phyloP scores from a whole-genome alignment of 2,888 invertebrate genomes.

The Polydesmus complanatus region DNA sequence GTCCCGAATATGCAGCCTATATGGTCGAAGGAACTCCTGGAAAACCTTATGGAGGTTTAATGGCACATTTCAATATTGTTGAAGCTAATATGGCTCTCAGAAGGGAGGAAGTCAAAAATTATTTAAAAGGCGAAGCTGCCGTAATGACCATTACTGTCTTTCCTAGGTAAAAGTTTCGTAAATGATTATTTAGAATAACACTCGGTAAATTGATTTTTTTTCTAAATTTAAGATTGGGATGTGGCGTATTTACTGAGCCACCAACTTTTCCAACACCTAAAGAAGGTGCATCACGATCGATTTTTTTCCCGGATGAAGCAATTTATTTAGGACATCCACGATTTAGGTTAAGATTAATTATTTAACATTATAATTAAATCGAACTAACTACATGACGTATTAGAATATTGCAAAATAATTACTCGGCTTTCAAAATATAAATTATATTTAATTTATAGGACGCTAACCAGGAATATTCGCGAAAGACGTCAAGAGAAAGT shows the following conservation, averaged over 20 bases:
- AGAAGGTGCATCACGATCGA: constrained; percentile 57
- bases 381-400: background rate
- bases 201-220: constrained; percentile 4
- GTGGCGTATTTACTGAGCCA: constrained; percentile 76
- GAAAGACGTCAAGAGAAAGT: constrained; percentile 85
- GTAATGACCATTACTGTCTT: constrained; percentile 85
- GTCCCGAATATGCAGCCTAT: constrained; percentile 96
- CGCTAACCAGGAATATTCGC: constrained; percentile 83
- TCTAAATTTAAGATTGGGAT: constrained; percentile 53
- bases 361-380: background rate
- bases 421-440: too few species aligned
- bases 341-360: constrained; percentile 47
- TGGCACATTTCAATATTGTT: constrained; percentile 95
- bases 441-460: constrained; percentile 37
- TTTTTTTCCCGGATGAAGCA: constrained; percentile 86
- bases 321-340: constrained; percentile 93
- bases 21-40: constrained; percentile 99
- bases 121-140: constrained; percentile 59
- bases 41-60: constrained; percentile 63
- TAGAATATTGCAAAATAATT: too few species aligned
- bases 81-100: constrained; percentile 89
- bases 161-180: constrained; percentile 52
- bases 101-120: constrained; percentile 56
- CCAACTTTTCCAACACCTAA: constrained; percentile 52
- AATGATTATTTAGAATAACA: background rate